A percentile compares a stretch with the other conserved stretches of the same genome.
Conservation (phyloP, 2,113 vertebrate species). For the Myotis lucifugus region DNA sequence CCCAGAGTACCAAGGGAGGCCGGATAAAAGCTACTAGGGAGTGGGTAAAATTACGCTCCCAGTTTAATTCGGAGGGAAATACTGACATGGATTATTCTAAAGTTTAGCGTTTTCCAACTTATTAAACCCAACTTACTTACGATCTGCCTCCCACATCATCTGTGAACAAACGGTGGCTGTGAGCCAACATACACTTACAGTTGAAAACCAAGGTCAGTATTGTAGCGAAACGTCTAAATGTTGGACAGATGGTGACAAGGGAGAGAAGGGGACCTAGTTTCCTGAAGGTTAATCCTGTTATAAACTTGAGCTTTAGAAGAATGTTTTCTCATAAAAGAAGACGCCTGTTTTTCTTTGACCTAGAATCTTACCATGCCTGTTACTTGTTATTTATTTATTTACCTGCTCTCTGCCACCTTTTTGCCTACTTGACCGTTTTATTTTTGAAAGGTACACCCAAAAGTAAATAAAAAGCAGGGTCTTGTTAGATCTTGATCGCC, state of each 20-base stretch:
- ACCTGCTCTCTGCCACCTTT: not conserved
- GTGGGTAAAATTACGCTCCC: not conserved
- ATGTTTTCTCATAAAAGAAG: not conserved
- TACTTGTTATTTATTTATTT: not conserved
- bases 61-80: not conserved
- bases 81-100: not conserved
- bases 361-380: not conserved
- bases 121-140: not conserved
- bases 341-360: not conserved
- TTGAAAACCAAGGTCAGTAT: not conserved
- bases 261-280: not conserved
- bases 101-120: not conserved
- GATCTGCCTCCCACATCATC: not conserved
- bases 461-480: not conserved
- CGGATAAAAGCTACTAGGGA: not conserved
- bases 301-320: not conserved
- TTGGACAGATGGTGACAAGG: not conserved
- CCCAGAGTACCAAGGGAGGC: not conserved
- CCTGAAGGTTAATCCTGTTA: not conserved
- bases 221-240: not conserved
- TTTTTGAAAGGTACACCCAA: not conserved
- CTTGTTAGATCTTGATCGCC: not conserved
- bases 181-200: not conserved
- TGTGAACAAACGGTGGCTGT: not conserved
- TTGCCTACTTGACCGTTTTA: not conserved